Evolutionary conservation across 2,888 invertebrate species (phyloP).

Genomic region (Drosophila anomalata): DNA sequence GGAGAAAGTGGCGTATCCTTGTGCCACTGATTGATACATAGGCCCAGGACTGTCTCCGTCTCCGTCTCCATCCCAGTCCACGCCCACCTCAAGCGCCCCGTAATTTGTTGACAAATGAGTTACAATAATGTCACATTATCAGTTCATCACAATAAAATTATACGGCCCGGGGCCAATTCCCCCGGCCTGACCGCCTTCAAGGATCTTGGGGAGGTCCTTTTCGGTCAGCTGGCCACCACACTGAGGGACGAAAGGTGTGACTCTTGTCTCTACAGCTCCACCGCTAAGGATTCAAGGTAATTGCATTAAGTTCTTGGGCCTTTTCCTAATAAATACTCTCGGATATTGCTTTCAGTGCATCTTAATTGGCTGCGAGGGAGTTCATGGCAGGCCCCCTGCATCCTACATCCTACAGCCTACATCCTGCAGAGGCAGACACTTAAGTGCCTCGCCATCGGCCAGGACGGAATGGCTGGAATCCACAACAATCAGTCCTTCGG

Average conservation of each 20-base stretch:
- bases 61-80: conserved; percentile 2
- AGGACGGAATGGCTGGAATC: conserved; percentile 23
- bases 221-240: conserved; percentile 1
- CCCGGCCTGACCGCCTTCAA: conserved; percentile 6
- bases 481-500: conserved; percentile 24
- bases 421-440: neutral
- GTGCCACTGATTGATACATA: conserved; percentile 74
- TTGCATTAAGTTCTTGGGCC: no score
- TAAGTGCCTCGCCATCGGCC: conserved; percentile 28
- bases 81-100: conserved; percentile 56
- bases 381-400: conserved; percentile 17
- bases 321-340: neutral
- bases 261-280: no score
- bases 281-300: no score
- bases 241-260: neutral
- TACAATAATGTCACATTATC: conserved; percentile 78
- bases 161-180: conserved; percentile 51
- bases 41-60: conserved; percentile 12
- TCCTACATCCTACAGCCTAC: neutral
- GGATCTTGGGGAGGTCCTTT: conserved; percentile 12
- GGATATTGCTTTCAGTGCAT: conserved; percentile 5
- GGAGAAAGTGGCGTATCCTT: conserved; percentile 31
- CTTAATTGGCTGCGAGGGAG: conserved; percentile 38
- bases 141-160: conserved; percentile 80
- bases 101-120: conserved; percentile 79